Evolutionary conservation across 2,113 vertebrate species (phyloP).

Genomic region (Nipponia nippon): DNA sequence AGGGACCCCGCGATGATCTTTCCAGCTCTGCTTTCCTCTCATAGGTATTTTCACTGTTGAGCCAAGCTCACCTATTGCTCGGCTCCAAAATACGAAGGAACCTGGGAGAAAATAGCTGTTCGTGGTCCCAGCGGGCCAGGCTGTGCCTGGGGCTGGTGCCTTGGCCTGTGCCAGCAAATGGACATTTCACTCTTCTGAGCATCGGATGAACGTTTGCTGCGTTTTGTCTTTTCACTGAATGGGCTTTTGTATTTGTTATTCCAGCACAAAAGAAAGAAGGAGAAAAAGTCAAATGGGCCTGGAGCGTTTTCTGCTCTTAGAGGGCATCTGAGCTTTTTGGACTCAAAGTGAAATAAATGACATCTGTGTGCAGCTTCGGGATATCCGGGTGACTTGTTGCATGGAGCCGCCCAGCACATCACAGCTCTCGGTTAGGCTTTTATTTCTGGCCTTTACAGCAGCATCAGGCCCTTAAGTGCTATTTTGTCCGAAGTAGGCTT

Average conservation of each 20-base stretch:
- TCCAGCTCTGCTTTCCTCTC: not conserved
- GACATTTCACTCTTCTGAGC: not conserved
- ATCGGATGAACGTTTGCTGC: not conserved
- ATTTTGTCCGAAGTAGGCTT: not conserved
- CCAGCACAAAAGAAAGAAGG: not conserved
- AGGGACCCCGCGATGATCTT: not conserved
- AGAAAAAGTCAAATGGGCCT: not conserved
- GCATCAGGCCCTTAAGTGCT: not conserved
- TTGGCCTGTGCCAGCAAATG: not conserved
- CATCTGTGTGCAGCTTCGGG: not conserved
- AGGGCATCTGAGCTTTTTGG: not conserved
- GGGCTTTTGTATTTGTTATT: not conserved
- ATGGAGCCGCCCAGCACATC: not conserved
- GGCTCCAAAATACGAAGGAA: not conserved
- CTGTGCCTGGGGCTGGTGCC: not conserved
- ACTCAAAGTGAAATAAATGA: not conserved
- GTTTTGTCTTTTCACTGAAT: not conserved
- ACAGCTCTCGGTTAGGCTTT: not conserved
- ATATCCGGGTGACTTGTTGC: not conserved
- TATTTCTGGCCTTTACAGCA: not conserved
- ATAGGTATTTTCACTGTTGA: not conserved
- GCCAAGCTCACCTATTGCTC: not conserved
- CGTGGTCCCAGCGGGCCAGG: not conserved
- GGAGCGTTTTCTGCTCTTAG: not conserved
- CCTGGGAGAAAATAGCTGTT: not conserved